Percentiles rank a stretch among this genome's conserved stretches.
Evolutionary conservation across 2,888 invertebrate genomes (phyloP).

Genomic region (Trichogramma dendrolimi): DNA sequence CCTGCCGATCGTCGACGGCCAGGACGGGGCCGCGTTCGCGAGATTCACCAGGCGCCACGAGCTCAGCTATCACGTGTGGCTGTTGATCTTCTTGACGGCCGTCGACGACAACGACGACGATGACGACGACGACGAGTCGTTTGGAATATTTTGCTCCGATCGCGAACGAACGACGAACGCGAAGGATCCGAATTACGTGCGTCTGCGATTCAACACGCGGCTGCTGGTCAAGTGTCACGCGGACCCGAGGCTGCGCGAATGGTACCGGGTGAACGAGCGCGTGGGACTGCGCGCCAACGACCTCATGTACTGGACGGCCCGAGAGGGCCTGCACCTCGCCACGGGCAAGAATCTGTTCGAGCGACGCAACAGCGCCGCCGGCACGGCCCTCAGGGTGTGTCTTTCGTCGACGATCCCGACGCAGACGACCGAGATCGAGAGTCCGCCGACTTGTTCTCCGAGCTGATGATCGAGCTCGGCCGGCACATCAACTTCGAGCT

Average conservation of each 20-base stretch:
- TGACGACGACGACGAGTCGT: conserved; percentile 15
- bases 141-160: conserved; percentile 13
- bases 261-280: conserved; percentile 31
- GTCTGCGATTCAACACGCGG: conserved; percentile 32
- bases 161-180: background rate
- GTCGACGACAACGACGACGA: background rate
- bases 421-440: background rate
- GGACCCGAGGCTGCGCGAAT: conserved; percentile 30
- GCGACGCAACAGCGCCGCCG: conserved; percentile 29
- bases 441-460: conserved; percentile 9
- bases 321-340: conserved; percentile 14
- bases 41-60: conserved; percentile 24
- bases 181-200: conserved; percentile 26
- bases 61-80: conserved; percentile 37
- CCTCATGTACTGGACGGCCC: conserved; percentile 28
- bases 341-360: conserved; percentile 23
- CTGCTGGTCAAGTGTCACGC: conserved; percentile 34
- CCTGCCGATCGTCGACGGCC: conserved; percentile 26
- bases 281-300: conserved; percentile 27
- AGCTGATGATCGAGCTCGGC: conserved; percentile 19
- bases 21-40: conserved; percentile 29
- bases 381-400: conserved; percentile 26
- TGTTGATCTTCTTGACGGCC: conserved; percentile 35
- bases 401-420: background rate
- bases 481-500: conserved; percentile 37